A percentile compares a stretch with the other conserved stretches of the same genome.
phyloP scores from a whole-genome alignment of 2,888 invertebrate species.

The Trichacis sp. region DNA sequence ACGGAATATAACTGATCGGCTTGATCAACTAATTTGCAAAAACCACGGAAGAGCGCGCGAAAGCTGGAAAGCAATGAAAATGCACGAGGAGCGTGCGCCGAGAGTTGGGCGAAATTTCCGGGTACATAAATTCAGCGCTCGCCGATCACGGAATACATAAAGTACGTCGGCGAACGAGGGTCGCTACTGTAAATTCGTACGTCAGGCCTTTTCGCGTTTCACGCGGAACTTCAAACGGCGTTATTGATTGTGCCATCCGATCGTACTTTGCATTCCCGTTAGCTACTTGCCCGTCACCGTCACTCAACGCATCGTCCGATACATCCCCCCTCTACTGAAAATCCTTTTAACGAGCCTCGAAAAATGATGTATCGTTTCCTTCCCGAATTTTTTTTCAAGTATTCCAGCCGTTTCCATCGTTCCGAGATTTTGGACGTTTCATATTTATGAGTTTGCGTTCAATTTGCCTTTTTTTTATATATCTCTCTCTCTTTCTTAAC shows the following conservation, averaged over 20 bases:
- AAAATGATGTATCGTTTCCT: no score
- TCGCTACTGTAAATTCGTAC: slow-evolving; percentile 25
- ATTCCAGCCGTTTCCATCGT: no score
- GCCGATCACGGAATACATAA: slow-evolving; percentile 1
- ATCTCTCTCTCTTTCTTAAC: no score
- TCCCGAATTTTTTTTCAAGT: no score
- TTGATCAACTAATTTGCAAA: no score
- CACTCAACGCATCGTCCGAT: slow-evolving; percentile 34
- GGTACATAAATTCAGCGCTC: no score
- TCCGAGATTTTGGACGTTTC: no score
- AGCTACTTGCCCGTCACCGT: slow-evolving; percentile 41
- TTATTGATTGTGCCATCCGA: slow-evolving; percentile 48
- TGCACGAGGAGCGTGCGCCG: no score
- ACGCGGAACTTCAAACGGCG: slow-evolving; percentile 44
- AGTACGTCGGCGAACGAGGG: not conserved
- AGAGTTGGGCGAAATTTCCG: no score
- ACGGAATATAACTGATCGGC: no score
- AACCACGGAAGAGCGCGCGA: no score
- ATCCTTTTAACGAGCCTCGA: not conserved
- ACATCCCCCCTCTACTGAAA: not conserved
- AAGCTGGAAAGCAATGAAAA: no score
- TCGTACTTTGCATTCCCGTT: slow-evolving; percentile 53
- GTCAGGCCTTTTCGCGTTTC: slow-evolving; percentile 41
- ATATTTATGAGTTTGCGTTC: not conserved
- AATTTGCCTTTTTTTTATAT: not conserved